Percentiles rank a stretch among this genome's conserved stretches.
Conservation (phyloP, 2,888 invertebrate genomes). For the Andrena chrysosceles region DNA sequence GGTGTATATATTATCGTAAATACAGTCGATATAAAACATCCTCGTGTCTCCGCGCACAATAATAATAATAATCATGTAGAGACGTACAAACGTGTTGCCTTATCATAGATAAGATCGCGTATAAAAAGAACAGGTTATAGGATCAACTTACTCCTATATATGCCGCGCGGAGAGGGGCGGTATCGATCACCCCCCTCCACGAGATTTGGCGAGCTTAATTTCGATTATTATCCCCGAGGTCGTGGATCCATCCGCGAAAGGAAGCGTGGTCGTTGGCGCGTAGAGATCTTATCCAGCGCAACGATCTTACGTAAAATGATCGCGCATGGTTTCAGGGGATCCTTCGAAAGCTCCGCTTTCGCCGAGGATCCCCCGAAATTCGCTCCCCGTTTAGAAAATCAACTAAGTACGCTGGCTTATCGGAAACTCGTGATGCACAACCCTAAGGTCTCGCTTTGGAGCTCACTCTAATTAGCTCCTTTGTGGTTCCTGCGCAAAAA, state of each 20-base stretch:
- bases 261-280: slow-evolving; percentile 35
- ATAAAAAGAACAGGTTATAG: slow-evolving; percentile 78
- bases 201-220: slow-evolving; percentile 35
- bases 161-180: slow-evolving; percentile 9
- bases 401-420: slow-evolving; percentile 46
- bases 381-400: slow-evolving; percentile 9
- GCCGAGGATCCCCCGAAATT: background rate
- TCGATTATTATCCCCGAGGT: slow-evolving; percentile 43
- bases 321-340: slow-evolving; percentile 1
- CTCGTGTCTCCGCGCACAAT: slow-evolving; percentile 74
- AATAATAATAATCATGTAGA: slow-evolving; percentile 68
- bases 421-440: slow-evolving; percentile 28
- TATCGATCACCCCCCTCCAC: background rate
- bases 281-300: slow-evolving; percentile 28
- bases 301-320: slow-evolving; percentile 44
- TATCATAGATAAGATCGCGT: slow-evolving; percentile 70
- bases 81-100: slow-evolving; percentile 75
- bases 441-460: slow-evolving; percentile 2
- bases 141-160: slow-evolving; percentile 56
- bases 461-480: slow-evolving; percentile 13
- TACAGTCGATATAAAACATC: slow-evolving; percentile 82
- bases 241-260: slow-evolving; percentile 35
- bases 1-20: slow-evolving; percentile 81
- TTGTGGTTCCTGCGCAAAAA: slow-evolving; percentile 49
- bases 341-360: slow-evolving; percentile 24